Conservation (phyloP, 2,888 invertebrate species). For the Pterobdella sp. region DNA sequence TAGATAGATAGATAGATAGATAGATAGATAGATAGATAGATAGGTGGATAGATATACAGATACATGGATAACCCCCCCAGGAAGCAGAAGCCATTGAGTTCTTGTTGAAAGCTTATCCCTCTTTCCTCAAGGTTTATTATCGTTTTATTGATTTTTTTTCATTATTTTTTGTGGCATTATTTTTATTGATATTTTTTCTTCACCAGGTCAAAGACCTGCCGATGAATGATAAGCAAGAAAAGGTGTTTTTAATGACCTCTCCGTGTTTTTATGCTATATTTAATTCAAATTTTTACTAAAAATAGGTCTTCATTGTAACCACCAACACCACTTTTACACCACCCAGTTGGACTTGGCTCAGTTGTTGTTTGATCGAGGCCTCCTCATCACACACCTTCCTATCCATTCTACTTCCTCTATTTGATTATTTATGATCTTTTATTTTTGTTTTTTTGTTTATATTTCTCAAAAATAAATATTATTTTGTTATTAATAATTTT, state of each 20-base stretch:
- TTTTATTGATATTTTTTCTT: no score
- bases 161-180: no score
- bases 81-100: slow-evolving; percentile 64
- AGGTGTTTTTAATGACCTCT: slow-evolving; percentile 47
- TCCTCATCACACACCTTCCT: slow-evolving; percentile 66
- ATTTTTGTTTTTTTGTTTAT: no score
- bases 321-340: slow-evolving; percentile 38
- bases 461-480: no score
- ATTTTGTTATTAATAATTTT: no score
- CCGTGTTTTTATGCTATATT: background rate
- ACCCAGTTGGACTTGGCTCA: slow-evolving; percentile 59
- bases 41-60: no score
- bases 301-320: no score
- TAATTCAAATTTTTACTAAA: no score
- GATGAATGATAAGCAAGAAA: slow-evolving; percentile 59
- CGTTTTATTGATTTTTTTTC: no score
- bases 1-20: no score
- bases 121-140: slow-evolving; percentile 64
- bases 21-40: no score
- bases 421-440: background rate
- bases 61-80: no score
- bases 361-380: slow-evolving; percentile 73
- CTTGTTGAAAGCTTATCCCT: slow-evolving; percentile 68
- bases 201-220: slow-evolving; percentile 70
- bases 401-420: slow-evolving; percentile 37